Conservation (phyloP, 2,113 vertebrate genomes). For the Cygnus atratus region DNA sequence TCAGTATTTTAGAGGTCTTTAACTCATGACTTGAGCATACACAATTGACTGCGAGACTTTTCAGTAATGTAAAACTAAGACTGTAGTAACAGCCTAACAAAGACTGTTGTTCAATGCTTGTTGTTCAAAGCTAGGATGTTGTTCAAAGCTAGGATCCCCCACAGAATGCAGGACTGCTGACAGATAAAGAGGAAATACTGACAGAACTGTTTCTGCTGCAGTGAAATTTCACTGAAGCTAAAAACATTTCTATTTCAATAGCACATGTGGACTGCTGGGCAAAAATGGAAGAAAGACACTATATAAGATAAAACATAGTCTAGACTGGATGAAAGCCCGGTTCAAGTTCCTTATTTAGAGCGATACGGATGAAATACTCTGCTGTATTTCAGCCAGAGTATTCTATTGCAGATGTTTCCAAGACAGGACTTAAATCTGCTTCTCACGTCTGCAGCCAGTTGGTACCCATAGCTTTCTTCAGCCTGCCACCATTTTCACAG, state of each 20-base stretch:
- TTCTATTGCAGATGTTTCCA: not conserved
- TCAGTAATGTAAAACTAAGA: not conserved
- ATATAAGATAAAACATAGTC: not conserved
- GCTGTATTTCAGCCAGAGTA: not conserved
- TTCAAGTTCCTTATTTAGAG: not conserved
- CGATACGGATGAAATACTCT: rapidly evolving
- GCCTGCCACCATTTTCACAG: not conserved
- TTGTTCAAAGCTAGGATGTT: too few relatives aligned
- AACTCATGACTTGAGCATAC: not conserved
- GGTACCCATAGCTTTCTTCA: not conserved
- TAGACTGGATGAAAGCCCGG: not conserved
- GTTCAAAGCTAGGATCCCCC: not conserved
- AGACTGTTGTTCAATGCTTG: not conserved
- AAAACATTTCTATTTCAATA: not conserved
- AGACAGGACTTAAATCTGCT: not conserved
- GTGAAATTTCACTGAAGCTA: not conserved
- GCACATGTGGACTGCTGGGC: not conserved
- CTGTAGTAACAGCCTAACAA: not conserved
- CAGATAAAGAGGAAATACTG: not conserved
- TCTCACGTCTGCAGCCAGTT: not conserved
- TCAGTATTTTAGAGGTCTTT: not conserved
- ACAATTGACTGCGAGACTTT: not conserved
- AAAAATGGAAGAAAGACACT: not conserved
- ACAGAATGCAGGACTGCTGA: not conserved
- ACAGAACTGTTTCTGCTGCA: not conserved